phyloP scores from a whole-genome alignment of 2,113 vertebrate genomes.

The Neodon shergylaensis region DNA sequence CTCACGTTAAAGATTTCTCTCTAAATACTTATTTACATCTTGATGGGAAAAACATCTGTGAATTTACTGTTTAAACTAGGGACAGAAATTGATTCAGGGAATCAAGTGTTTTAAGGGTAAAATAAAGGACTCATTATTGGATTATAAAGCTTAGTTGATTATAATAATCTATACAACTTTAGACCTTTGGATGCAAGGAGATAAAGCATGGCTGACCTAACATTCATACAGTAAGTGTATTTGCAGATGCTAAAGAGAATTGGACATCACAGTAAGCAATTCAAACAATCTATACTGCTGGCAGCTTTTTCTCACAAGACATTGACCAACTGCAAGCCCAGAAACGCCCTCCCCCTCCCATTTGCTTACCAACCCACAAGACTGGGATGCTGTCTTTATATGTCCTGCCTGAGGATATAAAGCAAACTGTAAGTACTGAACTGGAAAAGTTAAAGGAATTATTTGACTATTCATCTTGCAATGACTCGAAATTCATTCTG shows the following conservation, averaged over 20 bases:
- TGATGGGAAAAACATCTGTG: not conserved
- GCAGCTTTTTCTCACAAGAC: slow-evolving; percentile 81
- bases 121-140: slow-evolving; percentile 75
- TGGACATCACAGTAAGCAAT: slow-evolving; percentile 85
- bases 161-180: slow-evolving; percentile 82
- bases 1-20: not conserved
- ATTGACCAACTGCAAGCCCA: slow-evolving; percentile 80
- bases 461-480: slow-evolving; percentile 64
- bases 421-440: slow-evolving; percentile 75
- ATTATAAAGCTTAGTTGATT: slow-evolving; percentile 81
- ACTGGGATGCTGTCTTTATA: slow-evolving; percentile 69
- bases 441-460: slow-evolving; percentile 73
- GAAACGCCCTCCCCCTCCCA: slow-evolving; percentile 75
- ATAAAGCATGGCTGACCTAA: slow-evolving; percentile 77
- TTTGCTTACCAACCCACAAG: slow-evolving; percentile 79
- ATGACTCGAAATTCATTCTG: not conserved
- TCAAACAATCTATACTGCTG: slow-evolving; percentile 84
- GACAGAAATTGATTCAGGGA: not conserved
- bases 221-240: slow-evolving; percentile 79
- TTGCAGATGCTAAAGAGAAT: slow-evolving; percentile 84
- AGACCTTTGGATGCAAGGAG: slow-evolving; percentile 76
- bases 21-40: not conserved
- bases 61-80: slow-evolving; percentile 25
- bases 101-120: slow-evolving; percentile 74
- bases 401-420: slow-evolving; percentile 76